Evolutionary conservation across 2,888 invertebrate species (phyloP), one percentile per base, ranked within the genome.

Genomic region (Parthenolecanium corni): DNA sequence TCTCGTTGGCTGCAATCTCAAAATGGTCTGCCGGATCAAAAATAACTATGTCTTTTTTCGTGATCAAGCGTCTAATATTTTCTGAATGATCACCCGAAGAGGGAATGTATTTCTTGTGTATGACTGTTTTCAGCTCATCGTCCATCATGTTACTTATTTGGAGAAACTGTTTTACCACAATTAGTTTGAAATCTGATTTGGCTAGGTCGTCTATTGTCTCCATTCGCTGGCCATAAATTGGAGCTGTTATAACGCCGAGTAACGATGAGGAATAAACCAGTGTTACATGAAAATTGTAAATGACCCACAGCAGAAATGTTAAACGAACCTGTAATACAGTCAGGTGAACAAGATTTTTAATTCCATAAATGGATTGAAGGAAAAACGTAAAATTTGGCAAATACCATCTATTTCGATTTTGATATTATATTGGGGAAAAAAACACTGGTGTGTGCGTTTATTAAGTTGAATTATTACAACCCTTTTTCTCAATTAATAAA

Each of bases 11-110:
- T 2, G 47, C 12, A 4, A 52, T 51, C 40, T 66, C 65, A 49
- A 66, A 66, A 58, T 66, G 66, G 24, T 66, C 64, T 11, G 57
- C 49, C 14, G 66, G 65, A 25, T 65, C 65, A 11, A 66, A 53
- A 16, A 66, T 61, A 2, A 58, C 58, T 6, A 66, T 25, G 47
- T 66, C 65, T 20, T 44, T 64, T 20, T 46, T 21, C 2, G n/a
- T 21, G 31, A 66, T 11, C 62, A 66, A 54, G 12, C 53, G 23
- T 12, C 52, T 23, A 11, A 52, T 47, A 2, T 54, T 46, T 18
- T 31, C 31, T 1, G 16, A 12, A 20, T 61, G 51, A 56, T 66
- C 62, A 2, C 57, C 18, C 12, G 2, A 38, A 18, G 23, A 49
- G 0, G 44, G 44, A 3, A 42, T 62, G 16, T 58, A n/a, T 23